phyloP scores from a whole-genome alignment of 2,113 vertebrate genomes.

The Oryzias javanicus region DNA sequence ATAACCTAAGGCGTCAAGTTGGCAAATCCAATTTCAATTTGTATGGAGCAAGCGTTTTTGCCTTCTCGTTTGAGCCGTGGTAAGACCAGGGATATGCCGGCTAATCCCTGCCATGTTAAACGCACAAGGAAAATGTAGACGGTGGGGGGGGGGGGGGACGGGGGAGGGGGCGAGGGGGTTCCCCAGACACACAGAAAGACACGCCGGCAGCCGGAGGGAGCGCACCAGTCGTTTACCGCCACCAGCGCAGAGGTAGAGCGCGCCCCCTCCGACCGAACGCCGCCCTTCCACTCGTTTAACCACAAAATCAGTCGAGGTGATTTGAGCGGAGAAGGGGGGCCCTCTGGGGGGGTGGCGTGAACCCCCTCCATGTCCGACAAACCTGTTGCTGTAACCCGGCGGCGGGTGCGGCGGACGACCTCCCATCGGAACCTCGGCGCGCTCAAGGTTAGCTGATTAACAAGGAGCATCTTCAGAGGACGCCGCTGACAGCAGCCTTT shows the following conservation, averaged over 20 bases:
- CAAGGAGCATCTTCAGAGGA: slow-evolving; percentile 68
- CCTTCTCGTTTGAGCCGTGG: slow-evolving; percentile 74
- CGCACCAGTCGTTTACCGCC: slow-evolving; percentile 44
- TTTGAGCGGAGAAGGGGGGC: no score
- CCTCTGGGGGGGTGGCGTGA: no score
- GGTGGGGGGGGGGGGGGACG: slow-evolving; percentile 46
- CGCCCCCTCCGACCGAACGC: background rate
- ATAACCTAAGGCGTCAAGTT: slow-evolving; percentile 80
- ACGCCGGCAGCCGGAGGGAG: slow-evolving; percentile 67
- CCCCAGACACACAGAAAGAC: slow-evolving; percentile 51
- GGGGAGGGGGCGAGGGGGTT: slow-evolving; percentile 41
- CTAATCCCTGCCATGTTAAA: slow-evolving; percentile 78
- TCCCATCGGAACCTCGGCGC: no score
- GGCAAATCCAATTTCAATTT: slow-evolving; percentile 84
- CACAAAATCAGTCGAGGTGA: slow-evolving; percentile 16
- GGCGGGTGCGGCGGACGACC: no score
- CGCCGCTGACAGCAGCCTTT: slow-evolving; percentile 63
- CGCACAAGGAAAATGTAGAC: slow-evolving; percentile 64
- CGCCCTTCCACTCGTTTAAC: slow-evolving; percentile 33
- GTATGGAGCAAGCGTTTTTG: slow-evolving; percentile 73
- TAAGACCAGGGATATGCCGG: slow-evolving; percentile 74
- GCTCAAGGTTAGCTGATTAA: slow-evolving; percentile 61
- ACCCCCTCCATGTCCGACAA: no score
- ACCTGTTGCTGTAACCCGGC: no score
- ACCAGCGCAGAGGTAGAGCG: slow-evolving; percentile 51